Percentiles rank a stretch among this genome's conserved stretches.
These are phyloP conservation scores for Drosophila pegasa DNA, from an alignment of 2,888 invertebrate genomes.

Conservation along the genomic window DNA sequence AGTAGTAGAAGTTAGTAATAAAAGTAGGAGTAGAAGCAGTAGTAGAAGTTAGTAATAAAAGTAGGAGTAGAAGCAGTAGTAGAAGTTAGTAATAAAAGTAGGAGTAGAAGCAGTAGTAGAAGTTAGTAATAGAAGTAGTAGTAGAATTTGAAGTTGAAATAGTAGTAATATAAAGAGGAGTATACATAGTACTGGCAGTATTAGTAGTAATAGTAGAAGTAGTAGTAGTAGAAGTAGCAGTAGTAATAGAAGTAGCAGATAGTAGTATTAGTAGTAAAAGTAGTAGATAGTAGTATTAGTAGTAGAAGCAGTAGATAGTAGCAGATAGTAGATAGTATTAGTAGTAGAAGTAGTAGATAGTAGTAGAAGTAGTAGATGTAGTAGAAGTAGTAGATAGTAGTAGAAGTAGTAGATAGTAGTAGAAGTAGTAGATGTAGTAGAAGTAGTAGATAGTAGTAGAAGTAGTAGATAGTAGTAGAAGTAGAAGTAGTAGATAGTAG, in stretches of 20 bases:
- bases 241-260: background rate
- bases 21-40: background rate
- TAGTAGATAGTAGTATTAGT: background rate
- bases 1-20: background rate
- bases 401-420: background rate
- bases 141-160: background rate
- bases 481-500: background rate
- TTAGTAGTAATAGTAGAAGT: background rate
- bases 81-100: background rate
- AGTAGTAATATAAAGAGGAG: background rate
- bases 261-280: background rate
- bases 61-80: background rate
- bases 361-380: background rate
- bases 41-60: background rate
- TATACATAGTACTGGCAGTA: background rate
- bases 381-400: background rate
- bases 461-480: background rate
- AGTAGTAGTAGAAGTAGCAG: background rate
- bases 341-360: background rate
- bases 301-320: background rate
- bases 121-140: background rate
- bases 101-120: background rate
- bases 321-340: background rate
- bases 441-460: background rate
- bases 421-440: background rate